Base-by-base conservation (phyloP, 2,888 invertebrate species). In the Ichneumoninae sp. region DNA sequence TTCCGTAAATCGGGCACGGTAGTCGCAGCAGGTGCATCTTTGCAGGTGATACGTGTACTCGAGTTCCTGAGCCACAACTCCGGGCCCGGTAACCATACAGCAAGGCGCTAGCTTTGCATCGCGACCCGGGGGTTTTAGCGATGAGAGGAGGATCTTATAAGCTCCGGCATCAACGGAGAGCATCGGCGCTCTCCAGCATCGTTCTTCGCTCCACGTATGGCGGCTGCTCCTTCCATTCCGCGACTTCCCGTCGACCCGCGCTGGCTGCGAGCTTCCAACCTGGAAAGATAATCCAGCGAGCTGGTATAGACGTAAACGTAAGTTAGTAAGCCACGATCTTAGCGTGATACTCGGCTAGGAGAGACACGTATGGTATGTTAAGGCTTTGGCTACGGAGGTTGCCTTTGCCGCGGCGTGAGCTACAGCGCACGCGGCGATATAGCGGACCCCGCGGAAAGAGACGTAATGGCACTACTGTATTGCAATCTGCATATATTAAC, bases 401-500 rank as follows among this genome's bases (percentile, higher is more conserved):
- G 44, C 47, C 26, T 74, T 63, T 74, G 85, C 80, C 19, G 63
- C 74, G 26, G 30, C 60, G 33, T 33, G 33, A 6, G 60, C 60
- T 30, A n/a, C 30, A 8, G 3, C 19, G 5, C 52, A n/a, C n/a
- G 19, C 57, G 57, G 60, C 30, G 60, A 60, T 52, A 44, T 47
- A 83, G 54, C 33, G 22, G 60, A 47, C 65, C 60, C 50, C 60
- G 71, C 81, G 60, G 76, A 77, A 80, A 69, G 68, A 77, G 76
- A 83, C 89, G 89, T 91, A 92, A 92, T 91, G 89, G 90, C 89
- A 91, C 89, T 89, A 81, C 87, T 86, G 88, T 85, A 85, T 79
- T 81, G 90, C 89, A 93, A 93, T 93, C 91, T 93, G 92, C 93
- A 93, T 93, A 91, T 87, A 92, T 93, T 92, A 92, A 81, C 74